Conservation (phyloP, 2,797 vertebrate species). For the Labeo calbasu region DNA sequence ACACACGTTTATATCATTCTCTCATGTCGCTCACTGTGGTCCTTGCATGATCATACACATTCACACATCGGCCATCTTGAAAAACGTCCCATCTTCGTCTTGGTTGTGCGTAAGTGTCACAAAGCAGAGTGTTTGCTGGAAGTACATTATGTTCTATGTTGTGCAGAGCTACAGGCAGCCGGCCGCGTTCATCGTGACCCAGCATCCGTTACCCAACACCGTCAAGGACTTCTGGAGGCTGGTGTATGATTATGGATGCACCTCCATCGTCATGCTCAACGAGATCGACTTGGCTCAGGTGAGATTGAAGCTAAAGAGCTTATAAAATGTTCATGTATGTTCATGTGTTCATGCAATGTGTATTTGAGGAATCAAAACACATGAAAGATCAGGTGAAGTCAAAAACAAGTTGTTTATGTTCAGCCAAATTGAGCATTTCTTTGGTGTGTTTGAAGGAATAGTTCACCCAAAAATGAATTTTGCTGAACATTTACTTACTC, state of each 20-base stretch:
- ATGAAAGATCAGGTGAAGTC: neutral
- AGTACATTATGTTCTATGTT: constrained; percentile 25
- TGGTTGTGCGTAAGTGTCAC: constrained; percentile 23
- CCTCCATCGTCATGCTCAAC: constrained; percentile 97
- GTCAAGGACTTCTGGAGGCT: constrained; percentile 99
- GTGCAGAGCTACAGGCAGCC: constrained; percentile 96
- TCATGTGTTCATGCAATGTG: neutral
- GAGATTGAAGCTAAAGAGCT: constrained; percentile 34
- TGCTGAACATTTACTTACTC: neutral
- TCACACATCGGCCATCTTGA: constrained; percentile 56
- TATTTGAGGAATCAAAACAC: neutral
- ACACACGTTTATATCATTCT: neutral
- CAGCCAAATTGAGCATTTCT: neutral
- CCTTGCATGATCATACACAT: constrained; percentile 74
- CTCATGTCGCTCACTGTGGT: constrained; percentile 21
- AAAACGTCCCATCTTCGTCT: constrained; percentile 41
- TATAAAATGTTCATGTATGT: neutral
- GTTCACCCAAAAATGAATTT: neutral
- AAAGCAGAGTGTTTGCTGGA: constrained; percentile 3
- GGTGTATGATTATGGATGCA: constrained; percentile 98
- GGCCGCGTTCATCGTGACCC: constrained; percentile 98
- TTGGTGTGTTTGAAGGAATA: neutral
- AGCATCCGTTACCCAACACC: constrained; percentile 96
- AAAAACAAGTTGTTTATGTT: neutral
- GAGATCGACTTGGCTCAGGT: constrained; percentile 98